Conservation (phyloP, 2,797 vertebrate genomes). For the Etheostoma perlongum region DNA sequence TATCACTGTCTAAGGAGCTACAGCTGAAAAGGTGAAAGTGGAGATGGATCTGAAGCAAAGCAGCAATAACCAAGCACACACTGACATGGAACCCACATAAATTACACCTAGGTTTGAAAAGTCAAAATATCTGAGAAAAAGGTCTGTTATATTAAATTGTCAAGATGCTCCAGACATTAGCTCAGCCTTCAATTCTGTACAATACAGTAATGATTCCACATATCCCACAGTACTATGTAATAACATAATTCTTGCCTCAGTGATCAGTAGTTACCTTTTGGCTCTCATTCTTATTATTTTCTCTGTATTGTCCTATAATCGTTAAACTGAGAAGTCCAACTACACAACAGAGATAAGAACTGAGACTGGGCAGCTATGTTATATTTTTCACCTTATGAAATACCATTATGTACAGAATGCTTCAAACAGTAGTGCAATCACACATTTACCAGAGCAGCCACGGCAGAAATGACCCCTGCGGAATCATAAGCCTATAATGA, state of each 20-base stretch:
- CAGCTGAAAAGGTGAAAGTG: not conserved
- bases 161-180: slow-evolving; percentile 5
- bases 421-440: slow-evolving; percentile 8
- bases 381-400: slow-evolving; percentile 26
- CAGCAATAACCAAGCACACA: slow-evolving; percentile 1
- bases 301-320: not conserved
- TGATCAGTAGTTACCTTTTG: not conserved
- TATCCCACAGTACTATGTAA: not conserved
- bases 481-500: slow-evolving; percentile 54
- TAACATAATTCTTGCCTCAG: not conserved
- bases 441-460: not conserved
- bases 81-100: not conserved
- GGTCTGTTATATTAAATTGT: not conserved
- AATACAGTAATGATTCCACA: not conserved
- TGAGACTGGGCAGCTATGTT: not conserved
- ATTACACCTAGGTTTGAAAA: slow-evolving; percentile 2
- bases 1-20: not conserved
- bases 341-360: not conserved
- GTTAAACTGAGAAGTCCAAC: not conserved
- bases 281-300: not conserved
- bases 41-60: not conserved
- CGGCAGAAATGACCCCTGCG: slow-evolving; percentile 31
- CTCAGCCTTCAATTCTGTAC: not conserved
- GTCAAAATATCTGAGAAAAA: slow-evolving; percentile 14
- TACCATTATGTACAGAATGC: not conserved